Base-by-base conservation (phyloP, 2,888 invertebrate genomes). In the Andrena camellia region DNA sequence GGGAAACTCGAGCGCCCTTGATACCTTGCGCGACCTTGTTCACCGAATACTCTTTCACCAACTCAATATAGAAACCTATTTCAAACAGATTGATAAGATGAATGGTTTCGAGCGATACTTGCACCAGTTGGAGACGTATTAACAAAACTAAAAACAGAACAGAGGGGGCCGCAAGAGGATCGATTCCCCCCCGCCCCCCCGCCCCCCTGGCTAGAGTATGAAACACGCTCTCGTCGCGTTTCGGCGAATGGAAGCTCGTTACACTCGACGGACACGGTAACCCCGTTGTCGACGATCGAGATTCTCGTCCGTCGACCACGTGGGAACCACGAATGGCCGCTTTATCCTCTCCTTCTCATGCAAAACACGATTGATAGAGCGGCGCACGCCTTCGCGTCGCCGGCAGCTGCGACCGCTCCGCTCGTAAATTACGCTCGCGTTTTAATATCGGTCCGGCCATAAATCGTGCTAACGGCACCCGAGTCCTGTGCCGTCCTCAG, bases 381-480 rank as follows among this genome's bases (percentile, higher is more conserved):
- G n/a, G 33, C 50, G 78, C 77, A 52, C 74, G 73, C 68, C 71
- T 70, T 64, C 71, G 52, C 57, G 59, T 69, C 63, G 81, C 62
- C 73, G 66, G 66, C 87, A 83, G 80, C 85, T 86, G 86, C 57
- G 74, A n/a, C 52, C 35, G 8, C 52, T 31, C 35, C 23, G 57
- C 77, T 87, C 90, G 89, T 90, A 91, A 90, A 91, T 91, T 90
- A 86, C 89, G 89, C 88, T 89, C 86, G 86, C 86, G 85, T 90
- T 91, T 91, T 91, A 91, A 91, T 91, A 92, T 90, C 88, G 88
- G 79, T 50, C 83, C 75, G 66, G 48, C 78, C 84, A 83, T 90
- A 91, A 92, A 91, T 91, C 86, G 72, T 83, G 57, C 79, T 74
- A 88, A 84, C 79, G 77, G 73, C 60, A 57, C 68, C 42, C 26